Base-by-base conservation (phyloP, 2,113 vertebrate species). In the Capreolus pygargus region DNA sequence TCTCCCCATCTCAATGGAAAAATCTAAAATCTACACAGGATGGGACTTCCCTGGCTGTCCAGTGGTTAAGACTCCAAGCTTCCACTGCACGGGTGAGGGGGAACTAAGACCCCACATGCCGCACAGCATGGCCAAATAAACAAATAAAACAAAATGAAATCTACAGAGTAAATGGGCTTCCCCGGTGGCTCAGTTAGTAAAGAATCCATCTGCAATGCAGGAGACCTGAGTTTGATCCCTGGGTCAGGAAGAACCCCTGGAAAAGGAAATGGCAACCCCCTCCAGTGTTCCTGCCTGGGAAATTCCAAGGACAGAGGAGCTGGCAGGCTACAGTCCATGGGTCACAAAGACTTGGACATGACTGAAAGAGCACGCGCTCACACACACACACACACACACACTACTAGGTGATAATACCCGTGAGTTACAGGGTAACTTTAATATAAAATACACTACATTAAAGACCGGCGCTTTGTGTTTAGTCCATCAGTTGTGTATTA, bases 401-500 rank as follows among this genome's bases (percentile, higher is more conserved):
- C 60, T 17, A 64, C 33, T 64, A n/a, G 7, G 16, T 64, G 33
- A 61, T 33, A 64, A 43, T 64, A 67, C 13, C 7, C 17, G 7
- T 43, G 58, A 67, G 58, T 30, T 54, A 90, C 45, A 52, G 45
- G 67, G 67, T 36, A 70, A 70, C 67, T 70, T 70, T 39, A 70
- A 70, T 23, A 23, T 23, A 70, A 83, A 39, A 30, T 8, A 52
- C 47, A 30, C 54, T 83, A 39, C 10, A 50, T 78, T n/a, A 57
- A 92, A 64, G 50, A 58, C 0, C 0, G 11, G n/a, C 3, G 6
- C 14, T 61, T 61, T 0, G 0, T 61, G 28, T 28, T 61, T 14
- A 33, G 30, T 33, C 0, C 27, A 28, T 5, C 58, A 0, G 58
- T 60, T 28, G 58, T 60, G 25, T 19, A 67, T 67, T 67, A 67